These are phyloP conservation scores for Polydrusus cervinus DNA, from an alignment of 2,888 invertebrate genomes.

Conservation along the genomic window DNA sequence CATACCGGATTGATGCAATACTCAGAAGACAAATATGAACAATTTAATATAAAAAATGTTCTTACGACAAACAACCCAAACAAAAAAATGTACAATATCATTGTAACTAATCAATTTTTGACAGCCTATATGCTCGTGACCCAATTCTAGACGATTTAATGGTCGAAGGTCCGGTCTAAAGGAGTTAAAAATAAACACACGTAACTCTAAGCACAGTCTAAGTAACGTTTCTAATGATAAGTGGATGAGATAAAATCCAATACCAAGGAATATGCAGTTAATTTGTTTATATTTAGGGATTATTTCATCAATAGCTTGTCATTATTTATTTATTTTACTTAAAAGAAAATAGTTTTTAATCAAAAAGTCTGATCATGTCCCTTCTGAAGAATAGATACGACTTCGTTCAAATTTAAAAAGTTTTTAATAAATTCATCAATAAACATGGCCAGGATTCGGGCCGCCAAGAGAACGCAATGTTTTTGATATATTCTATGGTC, in stretches of 20 bases:
- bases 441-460: too few relatives aligned
- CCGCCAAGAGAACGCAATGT: too few relatives aligned
- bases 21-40: not conserved
- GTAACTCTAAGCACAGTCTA: not conserved
- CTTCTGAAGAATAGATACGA: too few relatives aligned
- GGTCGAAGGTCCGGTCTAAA: conserved; percentile 23
- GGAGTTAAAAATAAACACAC: conserved; percentile 52
- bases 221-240: conserved; percentile 49
- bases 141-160: conserved; percentile 15
- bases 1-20: not conserved
- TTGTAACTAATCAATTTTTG: not conserved
- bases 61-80: not conserved
- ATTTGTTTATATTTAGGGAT: conserved; percentile 53
- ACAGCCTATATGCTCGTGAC: not conserved
- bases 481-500: too few relatives aligned
- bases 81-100: too few relatives aligned
- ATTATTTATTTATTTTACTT: conserved; percentile 11
- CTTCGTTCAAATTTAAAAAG: too few relatives aligned
- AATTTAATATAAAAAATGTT: not conserved
- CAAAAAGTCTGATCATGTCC: too few relatives aligned
- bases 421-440: too few relatives aligned
- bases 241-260: conserved; percentile 52
- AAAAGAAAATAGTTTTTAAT: not conserved
- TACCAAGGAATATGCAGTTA: conserved; percentile 49
- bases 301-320: conserved; percentile 36